Evolutionary conservation across 2,113 vertebrate species (phyloP), one percentile per base, ranked within the genome.

Genomic region (Carassius auratus): DNA sequence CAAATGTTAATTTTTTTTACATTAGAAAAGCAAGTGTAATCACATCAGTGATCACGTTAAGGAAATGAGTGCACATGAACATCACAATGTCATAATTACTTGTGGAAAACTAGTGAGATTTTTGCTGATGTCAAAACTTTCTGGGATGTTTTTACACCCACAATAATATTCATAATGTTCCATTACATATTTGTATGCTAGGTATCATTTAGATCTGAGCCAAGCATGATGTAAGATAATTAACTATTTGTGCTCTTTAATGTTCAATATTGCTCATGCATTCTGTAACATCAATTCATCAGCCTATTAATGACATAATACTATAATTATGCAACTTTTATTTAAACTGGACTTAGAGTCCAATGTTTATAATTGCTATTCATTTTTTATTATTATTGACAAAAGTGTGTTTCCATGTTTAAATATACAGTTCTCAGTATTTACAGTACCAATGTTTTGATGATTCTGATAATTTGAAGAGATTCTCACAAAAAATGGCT

Each of bases 391-490:
- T 36, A n/a, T 69, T 33, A 9, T 36, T 69, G 30, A 15, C 42
- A 19, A 17, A 38, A 21, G 17, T 17, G 30, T 30, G 30, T 38
- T 66, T 66, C n/a, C n/a, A 10, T 64, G 57, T 19, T 61, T 61
- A 61, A 59, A 61, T n/a, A 1, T 61, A 61, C 57, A n/a, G 57
- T 61, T 66, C 30, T 26, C 52, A 55, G 1, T 55, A 15, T 55
- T 55, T 55, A 55, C 5, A 55, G 50, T 52, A 52, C 14, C 23
- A 5, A 68, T 23, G 5, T 59, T 59, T 68, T 71, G 19, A 36
- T 57, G 73, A 86, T 5, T 45, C 10, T 23, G 75, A 62, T 83
- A 62, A 19, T 26, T 68, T 77, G 26, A 33, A 38, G 59, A 73
- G 52, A 50, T 36, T 66, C 23, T 59, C 12, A 45, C 30, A 66